Evolutionary conservation across 2,888 invertebrate genomes (phyloP).

Genomic region (Macrosoma leucophasiata): DNA sequence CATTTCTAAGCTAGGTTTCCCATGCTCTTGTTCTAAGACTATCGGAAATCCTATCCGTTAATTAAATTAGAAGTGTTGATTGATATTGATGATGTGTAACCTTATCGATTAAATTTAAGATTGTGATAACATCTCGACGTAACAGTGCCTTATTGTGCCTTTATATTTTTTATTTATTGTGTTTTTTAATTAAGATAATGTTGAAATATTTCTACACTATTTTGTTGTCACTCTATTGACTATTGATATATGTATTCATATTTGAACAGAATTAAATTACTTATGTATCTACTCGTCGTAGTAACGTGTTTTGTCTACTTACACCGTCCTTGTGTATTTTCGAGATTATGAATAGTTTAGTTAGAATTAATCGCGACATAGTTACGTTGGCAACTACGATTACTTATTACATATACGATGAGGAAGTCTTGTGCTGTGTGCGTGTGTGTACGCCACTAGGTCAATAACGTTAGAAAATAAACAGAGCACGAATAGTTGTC

Average conservation of each 20-base stretch:
- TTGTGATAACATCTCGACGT: constrained; percentile 72
- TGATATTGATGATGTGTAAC: constrained; percentile 34
- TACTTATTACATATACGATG: constrained; percentile 36
- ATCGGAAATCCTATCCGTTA: constrained; percentile 53
- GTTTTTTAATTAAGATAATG: constrained; percentile 63
- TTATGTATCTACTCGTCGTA: constrained; percentile 53
- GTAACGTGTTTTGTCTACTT: constrained; percentile 64
- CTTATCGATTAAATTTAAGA: constrained; percentile 48
- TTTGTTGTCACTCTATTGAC: constrained; percentile 51
- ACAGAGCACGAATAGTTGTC: constrained; percentile 18
- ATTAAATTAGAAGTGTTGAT: constrained; percentile 32
- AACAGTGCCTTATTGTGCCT: constrained; percentile 74
- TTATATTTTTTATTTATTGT: constrained; percentile 67
- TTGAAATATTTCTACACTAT: constrained; percentile 57
- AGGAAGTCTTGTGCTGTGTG: constrained; percentile 36
- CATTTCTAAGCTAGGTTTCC: constrained; percentile 49
- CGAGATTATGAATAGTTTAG: constrained; percentile 69
- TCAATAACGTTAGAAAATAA: constrained; percentile 39
- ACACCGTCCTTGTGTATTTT: constrained; percentile 75
- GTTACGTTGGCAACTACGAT: constrained; percentile 58
- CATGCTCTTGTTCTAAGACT: constrained; percentile 60
- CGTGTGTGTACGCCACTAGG: constrained; percentile 51
- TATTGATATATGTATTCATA: constrained; percentile 51
- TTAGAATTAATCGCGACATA: constrained; percentile 56
- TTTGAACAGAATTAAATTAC: constrained; percentile 51